phyloP scores from a whole-genome alignment of 2,888 invertebrate species.

The Nomada ruficornis region DNA sequence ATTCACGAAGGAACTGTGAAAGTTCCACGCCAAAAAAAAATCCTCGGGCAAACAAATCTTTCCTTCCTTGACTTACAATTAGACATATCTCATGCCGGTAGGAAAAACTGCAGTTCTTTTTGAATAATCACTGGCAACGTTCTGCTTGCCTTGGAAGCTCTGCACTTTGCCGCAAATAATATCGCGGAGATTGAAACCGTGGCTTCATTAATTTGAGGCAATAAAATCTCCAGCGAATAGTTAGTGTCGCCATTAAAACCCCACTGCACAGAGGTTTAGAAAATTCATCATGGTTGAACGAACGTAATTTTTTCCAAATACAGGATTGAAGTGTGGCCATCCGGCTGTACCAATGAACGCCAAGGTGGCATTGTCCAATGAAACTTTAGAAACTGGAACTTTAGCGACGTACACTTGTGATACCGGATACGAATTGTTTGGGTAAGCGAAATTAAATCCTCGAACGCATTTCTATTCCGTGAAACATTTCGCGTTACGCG shows the following conservation, averaged over 20 bases:
- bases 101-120: background rate
- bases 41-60: background rate
- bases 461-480: background rate
- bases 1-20: background rate
- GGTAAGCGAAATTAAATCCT: conserved; percentile 83
- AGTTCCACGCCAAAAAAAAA: background rate
- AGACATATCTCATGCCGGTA: background rate
- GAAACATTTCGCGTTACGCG: background rate
- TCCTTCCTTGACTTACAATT: background rate
- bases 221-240: background rate
- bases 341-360: conserved; percentile 95
- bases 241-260: background rate
- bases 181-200: background rate
- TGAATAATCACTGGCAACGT: background rate
- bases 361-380: conserved; percentile 88
- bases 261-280: background rate
- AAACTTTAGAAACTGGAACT: conserved; percentile 86
- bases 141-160: background rate
- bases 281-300: conserved; percentile 6
- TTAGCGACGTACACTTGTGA: conserved; percentile 93
- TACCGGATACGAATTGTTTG: conserved; percentile 95
- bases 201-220: background rate
- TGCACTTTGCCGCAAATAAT: conserved; percentile 1
- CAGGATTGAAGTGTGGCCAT: conserved; percentile 90
- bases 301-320: conserved; percentile 67